Percentiles rank a stretch among this genome's conserved stretches.
These are phyloP conservation scores for Ladona fulva DNA, from an alignment of 1,140 invertebrate species.

Conservation along the genomic window DNA sequence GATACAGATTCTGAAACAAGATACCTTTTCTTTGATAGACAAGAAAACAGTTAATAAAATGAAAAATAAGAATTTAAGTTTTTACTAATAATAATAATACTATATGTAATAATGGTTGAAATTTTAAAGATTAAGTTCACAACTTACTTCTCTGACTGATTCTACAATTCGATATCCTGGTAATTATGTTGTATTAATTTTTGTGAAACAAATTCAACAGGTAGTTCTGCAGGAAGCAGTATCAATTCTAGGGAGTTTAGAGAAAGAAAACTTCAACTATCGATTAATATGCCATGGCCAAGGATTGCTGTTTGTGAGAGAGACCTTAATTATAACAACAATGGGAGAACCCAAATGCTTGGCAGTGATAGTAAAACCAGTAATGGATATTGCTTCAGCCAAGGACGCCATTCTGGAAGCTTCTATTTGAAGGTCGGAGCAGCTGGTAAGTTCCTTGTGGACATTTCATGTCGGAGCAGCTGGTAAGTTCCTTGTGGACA, in stretches of 20 bases:
- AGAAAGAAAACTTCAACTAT: slow-evolving; percentile 34
- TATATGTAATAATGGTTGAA: too few relatives aligned
- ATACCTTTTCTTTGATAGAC: too few relatives aligned
- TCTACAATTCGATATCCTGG: too few relatives aligned
- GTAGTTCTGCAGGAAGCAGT: slow-evolving; percentile 15
- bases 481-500: slow-evolving; percentile 40
- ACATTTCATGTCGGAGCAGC: slow-evolving; percentile 46
- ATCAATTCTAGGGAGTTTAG: slow-evolving; percentile 24
- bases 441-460: slow-evolving; percentile 46
- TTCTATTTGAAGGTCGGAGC: slow-evolving; percentile 66
- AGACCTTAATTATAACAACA: neutral
- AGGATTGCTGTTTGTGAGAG: slow-evolving; percentile 17
- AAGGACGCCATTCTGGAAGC: slow-evolving; percentile 55
- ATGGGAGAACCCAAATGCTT: neutral
- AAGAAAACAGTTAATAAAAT: too few relatives aligned
- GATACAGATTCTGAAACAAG: too few relatives aligned
- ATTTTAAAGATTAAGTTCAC: too few relatives aligned
- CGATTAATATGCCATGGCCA: slow-evolving; percentile 32
- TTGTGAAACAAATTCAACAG: neutral
- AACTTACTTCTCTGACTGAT: too few relatives aligned
- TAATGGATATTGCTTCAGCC: slow-evolving; percentile 50
- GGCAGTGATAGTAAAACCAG: neutral
- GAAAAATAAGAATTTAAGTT: too few relatives aligned
- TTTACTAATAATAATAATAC: too few relatives aligned
- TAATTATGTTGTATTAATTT: neutral